Evolutionary conservation across 1,140 invertebrate species (phyloP).

Genomic region (Trissolcus basalis): DNA sequence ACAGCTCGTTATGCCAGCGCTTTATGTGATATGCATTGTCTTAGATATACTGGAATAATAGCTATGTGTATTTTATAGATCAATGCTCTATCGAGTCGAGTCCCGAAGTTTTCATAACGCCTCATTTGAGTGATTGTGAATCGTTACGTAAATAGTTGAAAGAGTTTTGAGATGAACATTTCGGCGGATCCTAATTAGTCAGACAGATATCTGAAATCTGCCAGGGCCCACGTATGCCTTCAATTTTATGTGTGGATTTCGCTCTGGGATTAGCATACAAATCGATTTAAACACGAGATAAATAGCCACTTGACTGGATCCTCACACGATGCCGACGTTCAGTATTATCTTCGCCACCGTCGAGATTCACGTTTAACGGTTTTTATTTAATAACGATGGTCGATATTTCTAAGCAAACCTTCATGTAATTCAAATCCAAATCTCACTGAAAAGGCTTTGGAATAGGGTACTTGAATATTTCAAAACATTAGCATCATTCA

Average conservation of each 20-base stretch:
- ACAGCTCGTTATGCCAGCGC: slow-evolving; percentile 29
- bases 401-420: no score
- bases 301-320: slow-evolving; percentile 74
- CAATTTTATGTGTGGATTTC: slow-evolving; percentile 75
- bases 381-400: slow-evolving; percentile 63
- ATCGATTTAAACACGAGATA: slow-evolving; percentile 77
- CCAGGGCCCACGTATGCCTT: slow-evolving; percentile 69
- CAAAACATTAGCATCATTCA: no score
- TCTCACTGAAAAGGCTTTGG: no score
- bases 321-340: slow-evolving; percentile 72
- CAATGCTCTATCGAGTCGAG: neutral
- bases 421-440: no score
- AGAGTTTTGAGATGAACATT: slow-evolving; percentile 12
- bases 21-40: slow-evolving; percentile 49
- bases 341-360: slow-evolving; percentile 74
- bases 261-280: slow-evolving; percentile 76
- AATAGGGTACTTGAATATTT: no score
- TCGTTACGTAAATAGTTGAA: slow-evolving; percentile 13
- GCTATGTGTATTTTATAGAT: slow-evolving; percentile 20
- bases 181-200: slow-evolving; percentile 74
- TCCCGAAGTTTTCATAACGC: neutral
- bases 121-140: slow-evolving; percentile 3
- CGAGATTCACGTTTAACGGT: slow-evolving; percentile 75
- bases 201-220: slow-evolving; percentile 75
- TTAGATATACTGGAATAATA: slow-evolving; percentile 24